These are phyloP conservation scores for Microctenopoma steveboyesi DNA, from an alignment of 2,797 vertebrate genomes.

Conservation along the genomic window DNA sequence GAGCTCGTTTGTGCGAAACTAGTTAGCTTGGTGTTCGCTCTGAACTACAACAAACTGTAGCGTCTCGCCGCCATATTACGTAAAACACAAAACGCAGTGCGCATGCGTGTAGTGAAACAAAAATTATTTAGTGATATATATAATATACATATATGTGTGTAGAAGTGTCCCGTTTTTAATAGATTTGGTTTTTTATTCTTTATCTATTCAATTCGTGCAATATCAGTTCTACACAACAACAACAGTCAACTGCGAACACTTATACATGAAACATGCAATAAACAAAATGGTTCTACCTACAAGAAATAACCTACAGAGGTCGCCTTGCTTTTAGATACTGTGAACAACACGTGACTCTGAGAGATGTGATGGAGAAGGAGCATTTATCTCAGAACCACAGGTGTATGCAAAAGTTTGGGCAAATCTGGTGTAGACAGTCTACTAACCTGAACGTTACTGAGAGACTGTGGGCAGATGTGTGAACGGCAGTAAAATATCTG, in stretches of 20 bases:
- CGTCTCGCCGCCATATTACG: slow-evolving; percentile 67
- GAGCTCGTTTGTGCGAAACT: neutral
- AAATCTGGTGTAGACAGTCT: neutral
- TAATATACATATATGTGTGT: no score
- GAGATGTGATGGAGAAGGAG: neutral
- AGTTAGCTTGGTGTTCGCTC: slow-evolving; percentile 1
- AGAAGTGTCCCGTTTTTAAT: neutral
- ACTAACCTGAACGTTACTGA: no score
- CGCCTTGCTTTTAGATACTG: slow-evolving; percentile 19
- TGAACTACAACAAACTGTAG: slow-evolving; percentile 34
- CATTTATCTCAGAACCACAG: neutral
- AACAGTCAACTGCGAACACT: no score
- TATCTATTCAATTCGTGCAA: accelerated
- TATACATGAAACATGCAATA: no score
- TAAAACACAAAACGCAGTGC: neutral
- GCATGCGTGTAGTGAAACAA: slow-evolving; percentile 56
- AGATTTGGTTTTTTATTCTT: neutral
- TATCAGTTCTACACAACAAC: neutral
- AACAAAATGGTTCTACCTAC: neutral
- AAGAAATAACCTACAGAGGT: slow-evolving; percentile 52
- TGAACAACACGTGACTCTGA: neutral
- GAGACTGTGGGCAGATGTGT: neutral
- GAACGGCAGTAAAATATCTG: neutral
- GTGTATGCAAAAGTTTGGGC: neutral
- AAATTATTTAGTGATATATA: no score